phyloP scores from a whole-genome alignment of 2,113 vertebrate genomes.

The Cottus gobio region DNA sequence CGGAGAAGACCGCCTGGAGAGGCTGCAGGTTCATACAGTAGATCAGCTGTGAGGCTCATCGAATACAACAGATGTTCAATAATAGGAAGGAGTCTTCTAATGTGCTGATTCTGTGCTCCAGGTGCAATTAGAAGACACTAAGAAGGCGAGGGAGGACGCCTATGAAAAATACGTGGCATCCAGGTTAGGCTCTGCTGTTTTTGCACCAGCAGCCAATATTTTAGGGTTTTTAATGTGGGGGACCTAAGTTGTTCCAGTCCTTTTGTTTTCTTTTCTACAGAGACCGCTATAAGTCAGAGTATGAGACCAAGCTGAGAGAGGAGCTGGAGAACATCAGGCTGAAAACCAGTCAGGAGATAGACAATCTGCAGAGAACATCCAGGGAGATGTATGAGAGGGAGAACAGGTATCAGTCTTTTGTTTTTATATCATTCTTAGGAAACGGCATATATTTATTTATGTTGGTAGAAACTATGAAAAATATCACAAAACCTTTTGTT shows the following conservation, averaged over 20 bases:
- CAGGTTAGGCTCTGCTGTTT: slow-evolving; percentile 80
- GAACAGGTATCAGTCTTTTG: slow-evolving; percentile 87
- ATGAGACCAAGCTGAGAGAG: slow-evolving; percentile 90
- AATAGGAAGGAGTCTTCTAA: neutral
- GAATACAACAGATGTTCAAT: neutral
- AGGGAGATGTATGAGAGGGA: slow-evolving; percentile 98
- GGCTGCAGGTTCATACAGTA: slow-evolving; percentile 81
- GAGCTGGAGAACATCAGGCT: slow-evolving; percentile 93
- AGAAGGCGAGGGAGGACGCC: slow-evolving; percentile 92
- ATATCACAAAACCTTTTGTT: neutral
- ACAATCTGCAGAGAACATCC: slow-evolving; percentile 90
- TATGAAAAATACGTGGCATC: slow-evolving; percentile 97
- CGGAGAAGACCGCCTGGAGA: slow-evolving; percentile 93
- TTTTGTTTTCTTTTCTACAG: slow-evolving; percentile 69
- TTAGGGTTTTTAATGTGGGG: neutral
- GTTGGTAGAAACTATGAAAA: neutral
- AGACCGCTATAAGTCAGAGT: slow-evolving; percentile 95
- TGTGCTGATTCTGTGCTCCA: slow-evolving; percentile 59
- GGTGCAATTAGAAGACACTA: slow-evolving; percentile 91
- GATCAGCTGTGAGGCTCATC: neutral
- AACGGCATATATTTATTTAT: neutral
- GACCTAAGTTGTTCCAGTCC: neutral
- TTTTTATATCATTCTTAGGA: neutral
- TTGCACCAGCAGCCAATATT: neutral
- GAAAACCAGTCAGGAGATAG: slow-evolving; percentile 95